These are phyloP conservation scores for Nerophis lumbriciformis DNA, from an alignment of 2,113 vertebrate genomes.

Conservation along the genomic window DNA sequence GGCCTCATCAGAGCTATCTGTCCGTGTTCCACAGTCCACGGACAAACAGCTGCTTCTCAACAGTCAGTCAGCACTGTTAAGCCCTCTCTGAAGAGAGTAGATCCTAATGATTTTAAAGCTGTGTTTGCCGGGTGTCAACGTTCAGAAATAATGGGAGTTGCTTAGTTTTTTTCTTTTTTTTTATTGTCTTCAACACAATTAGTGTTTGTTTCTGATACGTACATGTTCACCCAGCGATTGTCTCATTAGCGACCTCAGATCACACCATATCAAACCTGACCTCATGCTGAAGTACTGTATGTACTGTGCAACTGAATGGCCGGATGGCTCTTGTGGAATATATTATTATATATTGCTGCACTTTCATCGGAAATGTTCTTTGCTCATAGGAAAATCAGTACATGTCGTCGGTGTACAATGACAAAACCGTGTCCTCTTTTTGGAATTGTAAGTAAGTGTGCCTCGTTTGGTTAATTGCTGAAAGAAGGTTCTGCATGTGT, in stretches of 20 bases:
- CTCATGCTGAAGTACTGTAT: conserved; percentile 36
- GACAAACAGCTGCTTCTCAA: conserved; percentile 32
- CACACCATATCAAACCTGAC: conserved; percentile 28
- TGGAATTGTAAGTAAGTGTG: background rate
- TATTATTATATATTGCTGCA: conserved; percentile 29
- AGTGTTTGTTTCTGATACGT: conserved; percentile 37
- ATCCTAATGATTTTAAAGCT: conserved; percentile 8
- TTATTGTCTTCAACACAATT: conserved; percentile 36
- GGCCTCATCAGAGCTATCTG: conserved; percentile 13
- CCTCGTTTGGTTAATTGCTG: conserved; percentile 4
- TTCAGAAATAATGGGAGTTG: conserved; percentile 3
- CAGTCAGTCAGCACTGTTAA: conserved; percentile 11
- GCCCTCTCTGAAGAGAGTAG: conserved; percentile 7
- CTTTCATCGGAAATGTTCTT: conserved; percentile 31
- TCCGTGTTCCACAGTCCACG: conserved; percentile 45
- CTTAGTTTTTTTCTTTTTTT: conserved; percentile 16
- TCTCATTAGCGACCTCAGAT: conserved; percentile 14
- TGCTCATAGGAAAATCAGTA: conserved; percentile 17
- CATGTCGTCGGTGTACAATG: conserved; percentile 9
- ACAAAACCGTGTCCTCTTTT: conserved; percentile 27
- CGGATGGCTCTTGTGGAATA: conserved; percentile 20
- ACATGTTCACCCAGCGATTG: conserved; percentile 12
- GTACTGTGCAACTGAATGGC: conserved; percentile 28
- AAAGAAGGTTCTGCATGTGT: conserved; percentile 3
- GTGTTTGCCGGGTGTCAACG: background rate